Evolutionary conservation across 2,797 vertebrate species (phyloP).

Genomic region (Crenichthys baileyi): DNA sequence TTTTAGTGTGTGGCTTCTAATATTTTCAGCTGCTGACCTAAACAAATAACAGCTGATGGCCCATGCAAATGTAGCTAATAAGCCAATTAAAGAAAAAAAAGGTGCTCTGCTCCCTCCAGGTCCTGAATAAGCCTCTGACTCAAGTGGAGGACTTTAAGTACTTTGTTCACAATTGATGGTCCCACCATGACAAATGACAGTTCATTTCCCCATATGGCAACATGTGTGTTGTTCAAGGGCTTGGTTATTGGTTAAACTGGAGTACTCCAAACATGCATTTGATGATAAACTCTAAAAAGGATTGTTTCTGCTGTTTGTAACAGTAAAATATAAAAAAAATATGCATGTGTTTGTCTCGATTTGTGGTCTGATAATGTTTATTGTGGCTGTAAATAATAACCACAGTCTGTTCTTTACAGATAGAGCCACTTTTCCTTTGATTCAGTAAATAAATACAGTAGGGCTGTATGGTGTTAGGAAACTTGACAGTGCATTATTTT

Average conservation of each 20-base stretch:
- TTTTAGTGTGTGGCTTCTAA: constrained; percentile 1
- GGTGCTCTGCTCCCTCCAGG: not conserved
- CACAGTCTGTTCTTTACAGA: no score
- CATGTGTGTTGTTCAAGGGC: not conserved
- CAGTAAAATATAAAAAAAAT: not conserved
- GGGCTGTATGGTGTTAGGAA: no score
- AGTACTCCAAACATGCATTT: not conserved
- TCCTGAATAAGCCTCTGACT: not conserved
- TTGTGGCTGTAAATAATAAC: no score
- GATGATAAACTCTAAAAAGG: not conserved
- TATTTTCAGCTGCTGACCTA: constrained; percentile 3
- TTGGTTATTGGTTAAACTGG: not conserved
- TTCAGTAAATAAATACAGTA: no score
- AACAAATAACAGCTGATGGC: not conserved
- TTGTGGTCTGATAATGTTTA: no score
- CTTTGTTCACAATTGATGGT: not conserved
- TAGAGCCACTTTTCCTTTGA: no score
- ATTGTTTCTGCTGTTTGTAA: not conserved
- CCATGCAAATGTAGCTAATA: not conserved
- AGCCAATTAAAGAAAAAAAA: not conserved
- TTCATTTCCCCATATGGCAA: not conserved
- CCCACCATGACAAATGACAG: not conserved
- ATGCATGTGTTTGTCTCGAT: no score
- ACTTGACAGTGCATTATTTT: no score
- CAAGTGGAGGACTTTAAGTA: not conserved